phyloP scores from a whole-genome alignment of 2,888 invertebrate genomes.

The Axea sp. region DNA sequence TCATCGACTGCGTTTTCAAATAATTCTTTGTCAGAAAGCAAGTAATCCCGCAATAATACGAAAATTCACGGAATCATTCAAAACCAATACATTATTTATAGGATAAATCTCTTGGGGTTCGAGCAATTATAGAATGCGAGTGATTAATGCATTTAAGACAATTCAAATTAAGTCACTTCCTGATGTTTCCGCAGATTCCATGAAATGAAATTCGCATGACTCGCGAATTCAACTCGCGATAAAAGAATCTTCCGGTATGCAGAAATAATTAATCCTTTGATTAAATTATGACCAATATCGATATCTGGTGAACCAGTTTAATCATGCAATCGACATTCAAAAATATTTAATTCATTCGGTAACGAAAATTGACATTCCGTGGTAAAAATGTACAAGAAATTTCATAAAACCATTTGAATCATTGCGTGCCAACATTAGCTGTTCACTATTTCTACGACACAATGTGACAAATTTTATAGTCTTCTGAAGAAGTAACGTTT shows the following conservation, averaged over 20 bases:
- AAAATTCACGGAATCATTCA: too few relatives aligned
- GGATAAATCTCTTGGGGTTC: too few relatives aligned
- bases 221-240: not conserved
- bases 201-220: not conserved
- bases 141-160: too few relatives aligned
- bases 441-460: not conserved
- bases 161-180: not conserved
- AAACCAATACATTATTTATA: too few relatives aligned
- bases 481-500: too few relatives aligned
- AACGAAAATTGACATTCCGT: conserved; percentile 24
- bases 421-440: conserved; percentile 1
- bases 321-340: not conserved
- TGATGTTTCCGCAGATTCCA: too few relatives aligned
- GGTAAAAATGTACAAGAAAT: conserved; percentile 9
- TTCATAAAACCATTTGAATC: conserved; percentile 10
- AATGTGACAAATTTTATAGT: too few relatives aligned
- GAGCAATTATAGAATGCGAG: too few relatives aligned
- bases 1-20: too few relatives aligned
- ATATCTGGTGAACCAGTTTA: conserved; percentile 2
- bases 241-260: not conserved
- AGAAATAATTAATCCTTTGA: conserved; percentile 3
- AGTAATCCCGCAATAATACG: too few relatives aligned
- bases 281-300: conserved; percentile 6
- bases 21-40: too few relatives aligned
- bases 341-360: conserved; percentile 8